Conservation (phyloP, 2,113 vertebrate genomes). For the Xenopus laevis region DNA sequence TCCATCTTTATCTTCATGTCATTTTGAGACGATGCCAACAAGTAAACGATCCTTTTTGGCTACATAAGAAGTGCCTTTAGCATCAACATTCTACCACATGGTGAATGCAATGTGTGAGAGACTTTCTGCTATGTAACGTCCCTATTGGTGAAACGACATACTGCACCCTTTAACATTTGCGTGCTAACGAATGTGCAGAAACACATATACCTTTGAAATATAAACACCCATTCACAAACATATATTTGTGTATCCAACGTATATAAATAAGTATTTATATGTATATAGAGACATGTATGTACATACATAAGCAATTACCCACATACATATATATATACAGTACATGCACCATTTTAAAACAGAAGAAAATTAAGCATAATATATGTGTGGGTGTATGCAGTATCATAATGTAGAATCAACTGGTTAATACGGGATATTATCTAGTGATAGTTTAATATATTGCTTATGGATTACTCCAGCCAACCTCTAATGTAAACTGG, state of each 20-base stretch:
- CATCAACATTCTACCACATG: not conserved
- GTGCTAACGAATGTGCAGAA: not conserved
- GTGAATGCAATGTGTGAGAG: not conserved
- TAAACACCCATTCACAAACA: conserved; percentile 12
- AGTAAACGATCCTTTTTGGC: not conserved
- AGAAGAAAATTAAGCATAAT: not conserved
- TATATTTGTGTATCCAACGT: conserved; percentile 2
- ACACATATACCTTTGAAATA: conserved; percentile 14
- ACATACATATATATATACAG: not conserved
- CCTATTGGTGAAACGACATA: not conserved
- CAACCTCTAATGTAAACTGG: no score
- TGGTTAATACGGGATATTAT: not conserved
- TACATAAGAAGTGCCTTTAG: not conserved
- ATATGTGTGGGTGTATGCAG: not conserved
- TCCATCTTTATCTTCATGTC: not conserved
- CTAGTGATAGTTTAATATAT: not conserved
- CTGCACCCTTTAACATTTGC: not conserved
- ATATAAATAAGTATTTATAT: conserved; percentile 20
- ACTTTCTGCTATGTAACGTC: not conserved
- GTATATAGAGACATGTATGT: conserved; percentile 7
- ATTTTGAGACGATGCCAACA: not conserved
- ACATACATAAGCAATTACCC: conserved; percentile 1
- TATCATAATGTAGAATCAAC: not conserved
- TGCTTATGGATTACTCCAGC: no score
- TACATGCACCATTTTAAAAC: not conserved